Evolutionary conservation across 2,888 invertebrate species (phyloP).

Genomic region (Andrena praecox): DNA sequence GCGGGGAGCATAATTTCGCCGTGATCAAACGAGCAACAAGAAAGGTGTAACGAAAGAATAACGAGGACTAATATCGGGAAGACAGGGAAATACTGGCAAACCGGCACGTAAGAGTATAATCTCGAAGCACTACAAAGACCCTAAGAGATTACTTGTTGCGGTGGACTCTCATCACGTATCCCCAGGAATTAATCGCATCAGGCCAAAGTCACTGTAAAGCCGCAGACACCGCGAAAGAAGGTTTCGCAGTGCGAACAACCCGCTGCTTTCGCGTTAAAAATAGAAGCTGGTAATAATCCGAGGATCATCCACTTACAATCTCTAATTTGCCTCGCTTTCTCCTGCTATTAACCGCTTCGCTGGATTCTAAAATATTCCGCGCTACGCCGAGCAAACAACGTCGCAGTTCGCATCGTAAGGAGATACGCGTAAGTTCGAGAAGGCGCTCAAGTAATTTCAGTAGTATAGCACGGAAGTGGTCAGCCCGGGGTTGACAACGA

Average conservation of each 20-base stretch:
- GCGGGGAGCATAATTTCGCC: neutral
- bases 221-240: conserved; percentile 14
- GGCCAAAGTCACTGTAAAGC: conserved; percentile 36
- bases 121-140: conserved; percentile 62
- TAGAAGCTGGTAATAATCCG: neutral
- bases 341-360: no score
- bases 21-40: neutral
- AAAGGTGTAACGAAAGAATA: neutral
- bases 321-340: no score
- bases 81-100: conserved; percentile 43
- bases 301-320: neutral
- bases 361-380: neutral
- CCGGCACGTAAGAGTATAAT: conserved; percentile 46
- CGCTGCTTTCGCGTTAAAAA: neutral
- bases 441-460: neutral
- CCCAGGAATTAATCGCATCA: conserved; percentile 56
- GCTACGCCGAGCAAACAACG: no score
- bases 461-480: conserved; percentile 4
- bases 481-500: neutral
- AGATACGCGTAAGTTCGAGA: no score
- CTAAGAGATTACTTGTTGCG: conserved; percentile 61
- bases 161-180: conserved; percentile 43
- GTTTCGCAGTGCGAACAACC: neutral
- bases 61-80: conserved; percentile 16
- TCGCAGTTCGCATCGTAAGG: no score